A percentile compares a stretch with the other conserved stretches of the same genome.
These are phyloP conservation scores for Alexandromys fortis DNA, from an alignment of 2,113 vertebrate genomes.

Conservation along the genomic window DNA sequence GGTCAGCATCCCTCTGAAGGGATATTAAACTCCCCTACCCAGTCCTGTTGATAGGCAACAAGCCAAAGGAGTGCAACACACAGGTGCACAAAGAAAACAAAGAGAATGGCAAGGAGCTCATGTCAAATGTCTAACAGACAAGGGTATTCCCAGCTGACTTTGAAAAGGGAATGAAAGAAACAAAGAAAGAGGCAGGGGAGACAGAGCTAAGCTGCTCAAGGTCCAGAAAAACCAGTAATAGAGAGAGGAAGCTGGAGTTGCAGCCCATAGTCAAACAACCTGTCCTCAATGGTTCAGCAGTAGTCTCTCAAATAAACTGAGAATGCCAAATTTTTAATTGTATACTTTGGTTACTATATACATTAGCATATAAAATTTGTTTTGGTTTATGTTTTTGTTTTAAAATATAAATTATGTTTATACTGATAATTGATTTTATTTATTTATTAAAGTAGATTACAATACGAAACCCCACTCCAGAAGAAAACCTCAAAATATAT, in stretches of 20 bases:
- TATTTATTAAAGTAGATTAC: background rate
- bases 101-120: background rate
- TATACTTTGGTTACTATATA: slow-evolving; percentile 25
- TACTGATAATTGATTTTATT: background rate
- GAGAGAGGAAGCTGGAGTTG: background rate
- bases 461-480: background rate
- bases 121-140: background rate
- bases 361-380: background rate
- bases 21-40: background rate
- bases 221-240: background rate
- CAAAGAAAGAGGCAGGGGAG: background rate
- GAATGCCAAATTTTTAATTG: background rate
- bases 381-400: slow-evolving; percentile 41
- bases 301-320: background rate
- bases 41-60: background rate
- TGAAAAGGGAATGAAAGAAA: background rate
- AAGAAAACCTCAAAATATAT: background rate
- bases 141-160: background rate
- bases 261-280: background rate
- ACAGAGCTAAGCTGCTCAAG: background rate
- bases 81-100: background rate
- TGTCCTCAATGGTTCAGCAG: background rate
- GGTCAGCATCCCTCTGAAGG: background rate
- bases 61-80: background rate
- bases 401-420: slow-evolving; percentile 37